Evolutionary conservation across 2,888 invertebrate genomes (phyloP).

Genomic region (Cecidostiba fungosa): DNA sequence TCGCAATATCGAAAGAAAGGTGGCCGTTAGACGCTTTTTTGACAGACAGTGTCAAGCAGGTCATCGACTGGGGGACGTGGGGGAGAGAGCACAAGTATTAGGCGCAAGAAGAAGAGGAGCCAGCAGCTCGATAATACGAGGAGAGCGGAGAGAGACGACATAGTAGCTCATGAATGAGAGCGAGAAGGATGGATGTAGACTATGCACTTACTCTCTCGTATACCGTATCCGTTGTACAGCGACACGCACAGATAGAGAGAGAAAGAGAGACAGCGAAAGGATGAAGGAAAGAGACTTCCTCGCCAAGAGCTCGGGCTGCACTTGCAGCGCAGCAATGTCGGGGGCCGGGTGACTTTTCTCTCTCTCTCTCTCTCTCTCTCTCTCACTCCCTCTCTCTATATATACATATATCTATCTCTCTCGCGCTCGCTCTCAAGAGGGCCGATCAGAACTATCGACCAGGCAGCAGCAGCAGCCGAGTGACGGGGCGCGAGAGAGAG

Average conservation of each 20-base stretch:
- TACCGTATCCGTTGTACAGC: not conserved
- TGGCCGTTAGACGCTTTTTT: slow-evolving; percentile 38
- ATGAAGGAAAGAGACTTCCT: not conserved
- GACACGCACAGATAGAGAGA: not conserved
- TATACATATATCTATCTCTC: too few species aligned
- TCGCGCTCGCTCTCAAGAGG: not conserved
- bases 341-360: not conserved
- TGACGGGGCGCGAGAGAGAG: slow-evolving; percentile 12
- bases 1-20: slow-evolving; percentile 6
- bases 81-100: slow-evolving; percentile 43
- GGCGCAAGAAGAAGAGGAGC: slow-evolving; percentile 7
- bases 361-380: not conserved
- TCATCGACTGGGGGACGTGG: slow-evolving; percentile 62
- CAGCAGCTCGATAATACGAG: slow-evolving; percentile 60
- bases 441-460: slow-evolving; percentile 5
- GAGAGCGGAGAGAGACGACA: not conserved
- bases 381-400: not conserved
- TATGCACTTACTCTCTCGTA: not conserved
- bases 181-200: not conserved
- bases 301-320: not conserved
- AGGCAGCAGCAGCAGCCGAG: slow-evolving; percentile 16
- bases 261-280: slow-evolving; percentile 31
- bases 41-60: slow-evolving; percentile 57
- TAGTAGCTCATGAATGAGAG: slow-evolving; percentile 22
- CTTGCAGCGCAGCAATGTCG: not conserved